These are phyloP conservation scores for Girardia tigrina DNA, from an alignment of 2,888 invertebrate species.

Conservation along the genomic window DNA sequence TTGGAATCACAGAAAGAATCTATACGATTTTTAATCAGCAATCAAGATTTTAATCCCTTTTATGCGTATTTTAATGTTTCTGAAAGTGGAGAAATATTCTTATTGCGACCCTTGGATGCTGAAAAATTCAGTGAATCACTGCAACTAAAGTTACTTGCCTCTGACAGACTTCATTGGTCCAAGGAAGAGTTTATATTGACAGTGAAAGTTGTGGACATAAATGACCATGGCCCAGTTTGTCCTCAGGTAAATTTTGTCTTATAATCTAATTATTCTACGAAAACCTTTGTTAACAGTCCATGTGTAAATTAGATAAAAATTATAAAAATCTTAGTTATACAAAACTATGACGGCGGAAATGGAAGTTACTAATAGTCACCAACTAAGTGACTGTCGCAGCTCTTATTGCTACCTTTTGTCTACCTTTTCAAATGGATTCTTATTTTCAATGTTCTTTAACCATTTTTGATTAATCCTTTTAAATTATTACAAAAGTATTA, in stretches of 20 bases:
- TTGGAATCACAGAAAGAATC: not conserved
- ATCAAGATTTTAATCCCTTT: not conserved
- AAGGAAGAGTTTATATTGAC: not conserved
- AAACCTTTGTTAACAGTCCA: too few species aligned
- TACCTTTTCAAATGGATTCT: too few species aligned
- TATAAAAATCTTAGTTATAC: too few species aligned
- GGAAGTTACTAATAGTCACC: too few species aligned
- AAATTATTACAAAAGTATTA: too few species aligned
- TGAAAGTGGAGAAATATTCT: not conserved
- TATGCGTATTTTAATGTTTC: not conserved
- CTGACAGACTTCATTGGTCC: not conserved
- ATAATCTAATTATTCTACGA: too few species aligned
- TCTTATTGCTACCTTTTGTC: too few species aligned
- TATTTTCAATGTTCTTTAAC: too few species aligned
- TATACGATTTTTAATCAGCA: not conserved
- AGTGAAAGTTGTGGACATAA: not conserved
- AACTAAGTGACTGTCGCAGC: too few species aligned
- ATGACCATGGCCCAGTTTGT: conserved; percentile 30
- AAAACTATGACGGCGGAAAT: too few species aligned
- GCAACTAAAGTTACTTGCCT: not conserved
- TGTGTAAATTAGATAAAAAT: too few species aligned
- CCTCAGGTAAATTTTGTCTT: not conserved
- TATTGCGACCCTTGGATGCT: not conserved
- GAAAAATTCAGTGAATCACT: not conserved
- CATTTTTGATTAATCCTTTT: too few species aligned